phyloP scores from a whole-genome alignment of 2,113 vertebrate genomes.

The Cyanocitta stelleri region DNA sequence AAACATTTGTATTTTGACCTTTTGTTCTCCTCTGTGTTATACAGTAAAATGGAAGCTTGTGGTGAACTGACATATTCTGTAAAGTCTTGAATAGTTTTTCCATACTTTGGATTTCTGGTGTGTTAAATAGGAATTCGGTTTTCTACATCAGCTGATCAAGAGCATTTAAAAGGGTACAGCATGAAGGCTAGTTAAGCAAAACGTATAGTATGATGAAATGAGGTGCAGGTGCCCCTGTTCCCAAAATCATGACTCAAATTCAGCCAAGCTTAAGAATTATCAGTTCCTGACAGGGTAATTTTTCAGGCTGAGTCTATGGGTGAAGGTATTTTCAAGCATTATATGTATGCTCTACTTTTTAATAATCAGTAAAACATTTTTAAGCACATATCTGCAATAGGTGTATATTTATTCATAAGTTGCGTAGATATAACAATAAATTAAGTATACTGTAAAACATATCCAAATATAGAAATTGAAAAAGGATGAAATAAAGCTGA shows the following conservation, averaged over 20 bases:
- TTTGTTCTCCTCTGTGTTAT: not conserved
- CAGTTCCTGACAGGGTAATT: not conserved
- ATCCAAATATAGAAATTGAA: not conserved
- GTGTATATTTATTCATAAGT: not conserved
- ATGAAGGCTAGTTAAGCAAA: not conserved
- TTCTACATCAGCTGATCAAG: not conserved
- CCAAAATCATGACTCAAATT: not conserved
- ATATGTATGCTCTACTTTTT: not conserved
- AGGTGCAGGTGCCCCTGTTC: not conserved
- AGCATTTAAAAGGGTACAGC: not conserved
- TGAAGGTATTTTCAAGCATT: not conserved
- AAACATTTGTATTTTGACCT: not conserved
- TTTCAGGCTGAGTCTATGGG: not conserved
- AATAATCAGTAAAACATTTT: not conserved
- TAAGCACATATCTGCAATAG: not conserved
- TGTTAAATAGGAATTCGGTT: not conserved
- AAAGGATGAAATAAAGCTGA: not conserved
- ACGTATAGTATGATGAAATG: accelerated
- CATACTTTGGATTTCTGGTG: not conserved
- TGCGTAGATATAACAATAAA: not conserved
- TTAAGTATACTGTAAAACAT: not conserved
- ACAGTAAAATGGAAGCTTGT: not conserved
- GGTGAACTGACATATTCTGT: not conserved
- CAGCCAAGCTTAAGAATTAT: not conserved
- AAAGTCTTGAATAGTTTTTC: not conserved